Evolutionary conservation across 2,113 vertebrate species (phyloP).

Genomic region (Proteles cristata): DNA sequence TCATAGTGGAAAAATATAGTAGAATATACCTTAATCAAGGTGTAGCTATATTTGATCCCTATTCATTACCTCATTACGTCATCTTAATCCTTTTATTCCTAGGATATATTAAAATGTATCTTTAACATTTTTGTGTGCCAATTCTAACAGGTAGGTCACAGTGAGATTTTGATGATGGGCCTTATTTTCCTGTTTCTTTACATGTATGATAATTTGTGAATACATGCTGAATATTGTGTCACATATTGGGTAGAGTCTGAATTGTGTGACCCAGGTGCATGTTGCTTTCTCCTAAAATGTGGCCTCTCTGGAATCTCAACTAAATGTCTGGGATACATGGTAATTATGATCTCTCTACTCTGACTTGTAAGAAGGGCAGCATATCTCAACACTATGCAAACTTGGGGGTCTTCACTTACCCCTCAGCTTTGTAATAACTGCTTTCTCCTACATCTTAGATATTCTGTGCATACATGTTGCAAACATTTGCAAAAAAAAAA

Average conservation of each 20-base stretch:
- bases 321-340: neutral
- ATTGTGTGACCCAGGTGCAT: neutral
- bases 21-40: neutral
- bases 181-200: neutral
- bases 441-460: neutral
- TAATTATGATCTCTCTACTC: neutral
- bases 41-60: too few relatives aligned
- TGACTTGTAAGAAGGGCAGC: neutral
- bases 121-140: neutral
- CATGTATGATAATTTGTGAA: neutral
- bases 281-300: neutral
- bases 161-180: neutral
- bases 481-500: neutral
- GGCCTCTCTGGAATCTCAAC: neutral
- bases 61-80: neutral
- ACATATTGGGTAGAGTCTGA: neutral
- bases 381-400: neutral
- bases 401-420: neutral
- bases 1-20: neutral
- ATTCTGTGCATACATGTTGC: neutral
- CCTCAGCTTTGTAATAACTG: neutral
- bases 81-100: neutral
- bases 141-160: neutral
- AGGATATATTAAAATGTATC: neutral
- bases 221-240: neutral